phyloP scores from a whole-genome alignment of 2,888 invertebrate genomes.

The Eumerus sabulonum region DNA sequence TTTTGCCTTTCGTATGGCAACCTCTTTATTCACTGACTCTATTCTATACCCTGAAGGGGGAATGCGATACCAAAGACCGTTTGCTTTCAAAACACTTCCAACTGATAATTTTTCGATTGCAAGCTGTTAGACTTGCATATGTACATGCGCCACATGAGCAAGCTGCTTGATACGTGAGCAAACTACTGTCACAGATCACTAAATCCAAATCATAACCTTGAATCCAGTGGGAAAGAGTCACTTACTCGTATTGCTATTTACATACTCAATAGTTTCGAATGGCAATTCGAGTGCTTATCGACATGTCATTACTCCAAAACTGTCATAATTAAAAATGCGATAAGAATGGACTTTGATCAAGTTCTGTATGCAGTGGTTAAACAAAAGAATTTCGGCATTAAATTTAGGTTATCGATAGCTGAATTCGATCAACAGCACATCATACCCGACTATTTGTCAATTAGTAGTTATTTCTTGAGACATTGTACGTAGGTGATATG shows the following conservation, averaged over 20 bases:
- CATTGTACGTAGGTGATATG: background rate
- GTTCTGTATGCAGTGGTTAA: conserved; percentile 32
- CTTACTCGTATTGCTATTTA: no score
- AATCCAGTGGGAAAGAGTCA: no score
- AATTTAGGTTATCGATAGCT: conserved; percentile 39
- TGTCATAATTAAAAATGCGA: conserved; percentile 14
- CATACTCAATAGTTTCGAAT: no score
- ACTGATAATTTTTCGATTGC: no score
- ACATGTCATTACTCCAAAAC: background rate
- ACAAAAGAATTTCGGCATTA: conserved; percentile 22
- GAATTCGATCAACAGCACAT: conserved; percentile 45
- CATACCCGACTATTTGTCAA: conserved; percentile 34
- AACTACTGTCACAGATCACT: no score
- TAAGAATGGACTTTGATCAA: conserved; percentile 45
- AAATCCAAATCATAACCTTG: no score
- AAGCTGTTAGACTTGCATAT: no score
- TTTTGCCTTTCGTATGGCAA: conserved; percentile 22
- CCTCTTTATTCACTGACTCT: background rate
- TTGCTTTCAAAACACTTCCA: no score
- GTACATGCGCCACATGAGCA: no score
- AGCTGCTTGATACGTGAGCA: no score
- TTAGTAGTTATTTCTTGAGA: conserved; percentile 33
- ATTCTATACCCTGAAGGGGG: no score
- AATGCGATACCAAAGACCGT: no score
- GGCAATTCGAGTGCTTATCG: background rate